Base-by-base conservation (phyloP, 2,797 vertebrate species). In the Parauchenoglanis punctatus region DNA sequence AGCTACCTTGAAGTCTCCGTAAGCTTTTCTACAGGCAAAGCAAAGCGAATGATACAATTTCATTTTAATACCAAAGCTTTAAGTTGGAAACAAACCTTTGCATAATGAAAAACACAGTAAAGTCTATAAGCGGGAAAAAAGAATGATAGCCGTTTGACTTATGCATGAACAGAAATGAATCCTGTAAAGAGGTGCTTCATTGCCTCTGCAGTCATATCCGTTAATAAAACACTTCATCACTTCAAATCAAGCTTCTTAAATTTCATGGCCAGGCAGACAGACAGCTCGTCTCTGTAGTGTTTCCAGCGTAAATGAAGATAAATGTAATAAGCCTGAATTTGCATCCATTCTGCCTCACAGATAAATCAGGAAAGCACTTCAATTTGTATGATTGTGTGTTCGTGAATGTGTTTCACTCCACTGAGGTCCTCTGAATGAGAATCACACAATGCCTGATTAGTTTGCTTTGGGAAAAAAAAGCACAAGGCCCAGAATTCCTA, bases 1-100 rank as follows among this genome's bases (percentile, higher is more conserved):
- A 75, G 97, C 82, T 98, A 90, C 92, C 94, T 40, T 97, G 95
- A 84, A 97, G 92, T 59, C 97, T 97, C 31, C 97, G 91, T 4
- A 97, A 99, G 83, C 97, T 40, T 40, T 40, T 40, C 98, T 99
- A 90, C 31, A 87, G 35, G 13, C 46, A 52, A 88, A n/a, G 70
- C 54, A 49, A 88, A 25, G 75, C 52, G 8, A 73, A 40, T 8
- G 28, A 77, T 85, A 56, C 75, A 67, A 83, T 83, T 44, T 67
- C 18, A 23, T 46, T 70, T 81, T 75, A 52, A 85, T 40, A 18
- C 25, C 15, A 59, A 61, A 12, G 54, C 35, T 61, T 70, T 23
- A 54, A 11, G 40, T 72, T n/a, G 18, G 15, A 84, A 59, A 59
- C 4, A 56, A 58, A 58, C 13, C 40, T 13, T 15, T 81, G 23